phyloP scores from a whole-genome alignment of 2,888 invertebrate species.

The Beris morrisii region DNA sequence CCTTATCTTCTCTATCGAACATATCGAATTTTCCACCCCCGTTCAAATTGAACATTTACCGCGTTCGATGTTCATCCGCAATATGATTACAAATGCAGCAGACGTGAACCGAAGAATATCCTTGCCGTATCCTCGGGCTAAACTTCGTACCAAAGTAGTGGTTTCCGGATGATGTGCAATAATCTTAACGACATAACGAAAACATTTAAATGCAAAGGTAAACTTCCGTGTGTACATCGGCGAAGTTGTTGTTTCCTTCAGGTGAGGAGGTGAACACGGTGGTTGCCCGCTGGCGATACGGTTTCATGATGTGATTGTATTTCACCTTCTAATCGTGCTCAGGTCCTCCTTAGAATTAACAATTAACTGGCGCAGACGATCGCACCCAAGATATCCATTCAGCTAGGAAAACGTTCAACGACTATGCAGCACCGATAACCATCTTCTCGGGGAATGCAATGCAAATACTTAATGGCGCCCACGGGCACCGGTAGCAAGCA shows the following conservation, averaged over 20 bases:
- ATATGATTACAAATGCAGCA: no score
- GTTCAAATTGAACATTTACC: no score
- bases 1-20: no score
- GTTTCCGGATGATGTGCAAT: constrained; percentile 8
- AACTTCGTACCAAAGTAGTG: not conserved
- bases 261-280: no score
- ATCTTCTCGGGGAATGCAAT: constrained; percentile 7
- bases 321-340: constrained; percentile 14
- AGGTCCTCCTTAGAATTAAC: constrained; percentile 21
- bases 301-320: not conserved
- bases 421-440: constrained; percentile 1
- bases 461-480: constrained; percentile 12
- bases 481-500: not conserved
- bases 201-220: constrained; percentile 36
- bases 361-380: constrained; percentile 35
- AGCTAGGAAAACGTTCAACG: constrained; percentile 12
- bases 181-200: constrained; percentile 32
- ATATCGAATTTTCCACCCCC: no score
- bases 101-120: no score
- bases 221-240: constrained; percentile 28
- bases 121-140: not conserved
- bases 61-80: no score
- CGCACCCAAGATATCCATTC: constrained; percentile 30
- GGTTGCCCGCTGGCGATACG: no score
- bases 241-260: no score